Conservation (phyloP, 2,888 invertebrate genomes). For the Leptopterna dolabrata region DNA sequence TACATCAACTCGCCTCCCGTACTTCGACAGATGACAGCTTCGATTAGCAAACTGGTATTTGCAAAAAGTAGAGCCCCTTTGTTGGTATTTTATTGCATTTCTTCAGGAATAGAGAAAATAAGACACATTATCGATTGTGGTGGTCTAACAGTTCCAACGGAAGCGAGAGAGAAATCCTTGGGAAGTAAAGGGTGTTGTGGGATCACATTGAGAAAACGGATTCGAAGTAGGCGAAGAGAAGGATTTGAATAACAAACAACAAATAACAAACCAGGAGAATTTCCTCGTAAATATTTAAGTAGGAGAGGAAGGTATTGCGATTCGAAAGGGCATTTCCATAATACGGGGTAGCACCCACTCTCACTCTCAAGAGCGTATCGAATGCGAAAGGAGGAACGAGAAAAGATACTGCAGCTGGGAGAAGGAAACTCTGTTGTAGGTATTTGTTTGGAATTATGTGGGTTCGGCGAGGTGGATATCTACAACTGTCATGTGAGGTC, state of each 20-base stretch:
- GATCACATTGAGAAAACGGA: slow-evolving; percentile 14
- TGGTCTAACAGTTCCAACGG: neutral
- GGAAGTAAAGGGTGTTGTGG: slow-evolving; percentile 2
- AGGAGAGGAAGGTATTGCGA: slow-evolving; percentile 1
- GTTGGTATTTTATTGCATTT: no score
- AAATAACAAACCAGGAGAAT: slow-evolving; percentile 23
- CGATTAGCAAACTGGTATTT: no score
- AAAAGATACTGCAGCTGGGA: neutral
- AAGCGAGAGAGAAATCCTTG: neutral
- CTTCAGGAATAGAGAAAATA: neutral
- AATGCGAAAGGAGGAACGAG: neutral
- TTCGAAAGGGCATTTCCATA: slow-evolving; percentile 39
- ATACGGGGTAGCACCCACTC: slow-evolving; percentile 24
- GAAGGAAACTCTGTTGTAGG: neutral
- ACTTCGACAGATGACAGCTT: no score
- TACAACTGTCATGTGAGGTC: no score
- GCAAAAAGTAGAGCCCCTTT: no score
- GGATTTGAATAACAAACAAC: slow-evolving; percentile 42
- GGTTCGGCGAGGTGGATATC: no score
- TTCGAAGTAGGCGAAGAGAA: neutral
- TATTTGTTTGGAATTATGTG: neutral
- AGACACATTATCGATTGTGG: neutral
- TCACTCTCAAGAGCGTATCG: neutral
- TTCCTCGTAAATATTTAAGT: slow-evolving; percentile 37
- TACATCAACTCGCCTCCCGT: no score